These are phyloP conservation scores for Synergus japonicus DNA, from an alignment of 2,888 invertebrate species.

Conservation along the genomic window DNA sequence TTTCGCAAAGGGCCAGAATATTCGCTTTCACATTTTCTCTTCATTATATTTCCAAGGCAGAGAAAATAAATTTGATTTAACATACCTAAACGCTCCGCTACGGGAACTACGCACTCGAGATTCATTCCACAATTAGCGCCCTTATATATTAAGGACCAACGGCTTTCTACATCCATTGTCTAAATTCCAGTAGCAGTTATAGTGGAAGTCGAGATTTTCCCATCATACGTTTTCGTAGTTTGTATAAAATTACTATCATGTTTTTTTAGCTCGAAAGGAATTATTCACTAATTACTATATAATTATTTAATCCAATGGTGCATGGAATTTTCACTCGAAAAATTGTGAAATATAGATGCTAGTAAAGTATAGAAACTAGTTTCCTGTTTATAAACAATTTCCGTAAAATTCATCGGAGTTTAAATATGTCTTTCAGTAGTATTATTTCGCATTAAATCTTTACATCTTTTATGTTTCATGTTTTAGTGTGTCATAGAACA, in stretches of 20 bases:
- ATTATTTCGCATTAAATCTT: not conserved
- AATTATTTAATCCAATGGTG: too few relatives aligned
- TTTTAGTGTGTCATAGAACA: constrained; percentile 1
- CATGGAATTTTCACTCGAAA: not conserved
- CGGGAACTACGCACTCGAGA: constrained; percentile 19
- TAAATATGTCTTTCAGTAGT: not conserved
- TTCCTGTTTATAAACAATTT: too few relatives aligned
- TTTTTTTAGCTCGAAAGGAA: not conserved
- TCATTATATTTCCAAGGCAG: constrained; percentile 17
- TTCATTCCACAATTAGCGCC: constrained; percentile 38
- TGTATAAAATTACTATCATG: not conserved
- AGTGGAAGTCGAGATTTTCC: constrained; percentile 13
- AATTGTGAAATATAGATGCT: not conserved
- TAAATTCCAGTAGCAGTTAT: constrained; percentile 17
- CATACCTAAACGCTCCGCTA: constrained; percentile 25
- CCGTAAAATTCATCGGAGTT: too few relatives aligned
- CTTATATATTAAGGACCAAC: not conserved
- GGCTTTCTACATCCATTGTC: constrained; percentile 6
- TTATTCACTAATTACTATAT: too few relatives aligned
- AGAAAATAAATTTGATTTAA: constrained; percentile 37
- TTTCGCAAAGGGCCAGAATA: not conserved
- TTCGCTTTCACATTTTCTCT: constrained; percentile 29
- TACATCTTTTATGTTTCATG: not conserved
- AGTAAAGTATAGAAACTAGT: too few relatives aligned
- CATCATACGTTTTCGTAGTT: not conserved